A percentile compares a stretch with the other conserved stretches of the same genome.
These are phyloP conservation scores for Conus ventricosus DNA, from an alignment of 1,140 invertebrate genomes.

Conservation along the genomic window DNA sequence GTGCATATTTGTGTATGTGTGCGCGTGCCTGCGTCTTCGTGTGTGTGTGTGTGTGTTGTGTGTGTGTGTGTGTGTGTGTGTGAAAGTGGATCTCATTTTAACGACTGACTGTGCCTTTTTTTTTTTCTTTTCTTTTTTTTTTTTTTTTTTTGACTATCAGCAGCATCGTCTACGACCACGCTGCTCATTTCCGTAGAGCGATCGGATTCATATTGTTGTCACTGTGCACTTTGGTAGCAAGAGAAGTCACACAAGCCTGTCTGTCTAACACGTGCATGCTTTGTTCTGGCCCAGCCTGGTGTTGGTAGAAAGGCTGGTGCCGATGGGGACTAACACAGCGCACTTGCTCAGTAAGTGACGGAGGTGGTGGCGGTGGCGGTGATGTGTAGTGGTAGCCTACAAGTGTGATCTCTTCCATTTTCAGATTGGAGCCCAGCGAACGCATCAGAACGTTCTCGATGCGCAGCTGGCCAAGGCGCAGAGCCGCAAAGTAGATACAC, in stretches of 20 bases:
- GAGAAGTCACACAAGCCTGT: background rate
- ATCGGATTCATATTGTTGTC: background rate
- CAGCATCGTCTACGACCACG: no score
- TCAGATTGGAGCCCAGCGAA: constrained; percentile 63
- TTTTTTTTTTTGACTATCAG: no score
- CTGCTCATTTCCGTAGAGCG: no score
- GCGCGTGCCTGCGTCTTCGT: background rate
- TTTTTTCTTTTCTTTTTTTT: no score
- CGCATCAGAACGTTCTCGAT: constrained; percentile 56
- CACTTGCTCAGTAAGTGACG: no score
- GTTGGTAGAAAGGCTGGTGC: no score
- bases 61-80: no score
- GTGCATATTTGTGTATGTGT: background rate
- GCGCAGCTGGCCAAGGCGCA: constrained; percentile 58
- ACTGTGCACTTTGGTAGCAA: background rate
- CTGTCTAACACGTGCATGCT: background rate
- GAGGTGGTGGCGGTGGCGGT: background rate
- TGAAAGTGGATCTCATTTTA: no score
- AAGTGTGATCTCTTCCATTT: constrained; percentile 34
- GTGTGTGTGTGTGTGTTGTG: no score
- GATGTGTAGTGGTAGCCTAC: background rate
- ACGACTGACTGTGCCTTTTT: no score
- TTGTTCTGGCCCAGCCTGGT: background rate
- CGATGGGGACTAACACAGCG: no score
- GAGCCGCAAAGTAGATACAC: constrained; percentile 59